These are phyloP conservation scores for Nymphicus hollandicus DNA, from an alignment of 2,113 vertebrate genomes.

Conservation along the genomic window DNA sequence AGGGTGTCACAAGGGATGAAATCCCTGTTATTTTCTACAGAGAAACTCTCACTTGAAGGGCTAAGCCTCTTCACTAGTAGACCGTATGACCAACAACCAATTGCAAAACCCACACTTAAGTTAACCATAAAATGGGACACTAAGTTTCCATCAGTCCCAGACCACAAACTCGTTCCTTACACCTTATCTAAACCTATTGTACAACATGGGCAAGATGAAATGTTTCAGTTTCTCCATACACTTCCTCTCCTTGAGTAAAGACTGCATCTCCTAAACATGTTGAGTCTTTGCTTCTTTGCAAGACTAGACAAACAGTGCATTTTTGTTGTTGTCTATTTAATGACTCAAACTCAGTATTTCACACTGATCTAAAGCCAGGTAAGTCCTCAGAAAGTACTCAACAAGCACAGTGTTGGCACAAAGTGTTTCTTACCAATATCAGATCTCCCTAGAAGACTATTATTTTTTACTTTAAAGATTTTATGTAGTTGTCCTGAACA, in stretches of 20 bases:
- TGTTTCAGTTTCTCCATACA: neutral
- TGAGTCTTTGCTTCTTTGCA: neutral
- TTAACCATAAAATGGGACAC: neutral
- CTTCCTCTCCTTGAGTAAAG: neutral
- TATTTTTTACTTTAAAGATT: neutral
- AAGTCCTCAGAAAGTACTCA: neutral
- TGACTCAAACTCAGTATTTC: neutral
- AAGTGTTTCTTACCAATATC: neutral
- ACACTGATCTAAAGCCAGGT: neutral
- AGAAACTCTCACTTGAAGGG: neutral
- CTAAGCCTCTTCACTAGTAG: neutral
- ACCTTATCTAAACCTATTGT: neutral
- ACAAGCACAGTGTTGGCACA: neutral
- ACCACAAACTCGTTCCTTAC: neutral
- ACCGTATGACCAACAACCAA: neutral
- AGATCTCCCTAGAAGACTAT: neutral
- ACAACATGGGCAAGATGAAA: neutral
- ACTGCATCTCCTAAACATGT: neutral
- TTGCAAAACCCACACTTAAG: neutral
- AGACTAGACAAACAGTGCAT: neutral
- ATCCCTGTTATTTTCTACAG: neutral
- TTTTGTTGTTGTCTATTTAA: neutral
- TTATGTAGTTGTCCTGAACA: neutral
- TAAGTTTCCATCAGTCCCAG: neutral
- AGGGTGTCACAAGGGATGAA: neutral